These are phyloP conservation scores for Aporophyla lueneburgensis DNA, from an alignment of 2,888 invertebrate genomes.

Conservation along the genomic window DNA sequence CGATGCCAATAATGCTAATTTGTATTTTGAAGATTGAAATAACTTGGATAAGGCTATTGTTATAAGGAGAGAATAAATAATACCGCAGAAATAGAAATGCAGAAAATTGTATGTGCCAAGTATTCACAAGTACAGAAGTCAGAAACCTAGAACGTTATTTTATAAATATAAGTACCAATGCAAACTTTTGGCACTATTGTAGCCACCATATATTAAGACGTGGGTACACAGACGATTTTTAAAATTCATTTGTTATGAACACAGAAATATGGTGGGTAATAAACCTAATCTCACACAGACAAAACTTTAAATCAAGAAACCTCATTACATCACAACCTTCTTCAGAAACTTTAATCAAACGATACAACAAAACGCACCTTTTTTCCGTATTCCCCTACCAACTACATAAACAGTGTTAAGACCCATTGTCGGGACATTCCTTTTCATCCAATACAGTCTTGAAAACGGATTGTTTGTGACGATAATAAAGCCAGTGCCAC, in stretches of 20 bases:
- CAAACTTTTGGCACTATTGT: slow-evolving; percentile 35
- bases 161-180: background rate
- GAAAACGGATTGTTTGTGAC: slow-evolving; percentile 54
- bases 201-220: background rate
- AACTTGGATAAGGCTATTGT: background rate
- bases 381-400: slow-evolving; percentile 33
- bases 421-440: slow-evolving; percentile 49
- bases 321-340: slow-evolving; percentile 8
- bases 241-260: background rate
- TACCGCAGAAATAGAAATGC: background rate
- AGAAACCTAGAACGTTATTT: slow-evolving; percentile 4
- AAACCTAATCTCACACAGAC: too few species aligned
- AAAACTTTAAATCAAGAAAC: too few species aligned
- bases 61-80: background rate
- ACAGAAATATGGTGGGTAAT: too few species aligned
- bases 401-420: slow-evolving; percentile 55
- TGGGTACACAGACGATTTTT: background rate
- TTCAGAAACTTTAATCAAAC: slow-evolving; percentile 20
- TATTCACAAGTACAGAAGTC: background rate
- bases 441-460: slow-evolving; percentile 54
- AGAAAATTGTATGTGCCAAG: slow-evolving; percentile 26
- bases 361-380: slow-evolving; percentile 26
- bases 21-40: background rate
- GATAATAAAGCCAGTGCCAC: slow-evolving; percentile 62
- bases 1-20: background rate